Evolutionary conservation across 2,113 vertebrate genomes (phyloP).

Genomic region (Onychostruthus taczanowskii): DNA sequence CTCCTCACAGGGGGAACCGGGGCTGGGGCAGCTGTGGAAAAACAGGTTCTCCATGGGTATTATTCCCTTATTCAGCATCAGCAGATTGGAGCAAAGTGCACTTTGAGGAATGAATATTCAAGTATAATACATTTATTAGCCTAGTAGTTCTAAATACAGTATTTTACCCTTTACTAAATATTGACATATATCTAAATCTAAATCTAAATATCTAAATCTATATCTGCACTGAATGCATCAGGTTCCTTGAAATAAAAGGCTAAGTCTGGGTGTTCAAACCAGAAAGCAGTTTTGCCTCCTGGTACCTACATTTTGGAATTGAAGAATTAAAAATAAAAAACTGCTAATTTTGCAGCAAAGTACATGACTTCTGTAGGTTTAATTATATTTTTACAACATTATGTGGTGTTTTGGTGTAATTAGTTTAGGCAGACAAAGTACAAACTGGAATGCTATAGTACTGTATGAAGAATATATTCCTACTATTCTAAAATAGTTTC

Average conservation of each 20-base stretch:
- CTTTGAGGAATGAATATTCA: not conserved
- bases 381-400: not conserved
- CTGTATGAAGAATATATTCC: slow-evolving; percentile 42
- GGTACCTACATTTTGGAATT: not conserved
- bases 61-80: not conserved
- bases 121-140: not conserved
- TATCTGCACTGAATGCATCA: not conserved
- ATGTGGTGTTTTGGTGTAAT: not conserved
- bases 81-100: not conserved
- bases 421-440: not conserved
- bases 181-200: too few relatives aligned
- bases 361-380: not conserved
- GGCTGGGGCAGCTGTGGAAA: not conserved
- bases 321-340: not conserved
- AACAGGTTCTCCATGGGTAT: fast-evolving
- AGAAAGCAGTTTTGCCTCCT: not conserved
- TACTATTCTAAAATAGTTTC: slow-evolving; percentile 36
- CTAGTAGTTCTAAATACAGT: not conserved
- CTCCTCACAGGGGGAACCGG: not conserved
- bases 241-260: not conserved
- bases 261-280: not conserved
- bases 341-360: not conserved
- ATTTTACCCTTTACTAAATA: not conserved
- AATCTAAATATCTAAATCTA: too few relatives aligned
- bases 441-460: not conserved